Percentiles rank a stretch among this genome's conserved stretches.
Evolutionary conservation across 2,888 invertebrate species (phyloP).

Genomic region (Cheilosia grossa): DNA sequence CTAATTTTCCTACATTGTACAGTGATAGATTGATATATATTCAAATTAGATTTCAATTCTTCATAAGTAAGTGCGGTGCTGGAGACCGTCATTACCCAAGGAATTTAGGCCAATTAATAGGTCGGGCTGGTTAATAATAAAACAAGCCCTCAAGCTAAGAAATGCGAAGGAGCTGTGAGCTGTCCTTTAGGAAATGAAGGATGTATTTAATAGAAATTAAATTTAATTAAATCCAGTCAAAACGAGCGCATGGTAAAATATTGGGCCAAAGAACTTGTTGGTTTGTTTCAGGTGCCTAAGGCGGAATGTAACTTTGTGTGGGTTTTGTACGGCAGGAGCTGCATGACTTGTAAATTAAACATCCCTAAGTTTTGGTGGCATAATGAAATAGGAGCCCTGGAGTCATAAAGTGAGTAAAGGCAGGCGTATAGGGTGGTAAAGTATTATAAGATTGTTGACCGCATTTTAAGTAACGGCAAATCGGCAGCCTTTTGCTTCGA

Average conservation of each 20-base stretch:
- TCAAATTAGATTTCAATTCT: constrained; percentile 67
- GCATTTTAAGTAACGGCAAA: too few relatives aligned
- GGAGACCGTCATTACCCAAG: constrained; percentile 44
- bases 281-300: too few relatives aligned
- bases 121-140: constrained; percentile 51
- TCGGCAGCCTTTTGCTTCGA: too few relatives aligned
- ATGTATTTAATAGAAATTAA: constrained; percentile 2
- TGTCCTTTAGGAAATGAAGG: background rate
- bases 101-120: constrained; percentile 54
- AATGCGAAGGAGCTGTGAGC: too few relatives aligned
- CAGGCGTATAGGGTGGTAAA: too few relatives aligned
- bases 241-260: background rate
- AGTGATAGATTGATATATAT: constrained; percentile 54
- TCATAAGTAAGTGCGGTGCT: constrained; percentile 18
- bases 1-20: constrained; percentile 39
- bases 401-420: too few relatives aligned
- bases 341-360: too few relatives aligned
- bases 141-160: constrained; percentile 3
- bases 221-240: background rate
- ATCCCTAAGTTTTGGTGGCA: too few relatives aligned
- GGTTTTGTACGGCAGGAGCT: too few relatives aligned
- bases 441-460: too few relatives aligned
- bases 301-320: too few relatives aligned
- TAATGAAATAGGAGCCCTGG: too few relatives aligned
- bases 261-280: background rate